Evolutionary conservation across 1,140 invertebrate genomes (phyloP), one percentile per base, ranked within the genome.

Genomic region (Bombyx mori): DNA sequence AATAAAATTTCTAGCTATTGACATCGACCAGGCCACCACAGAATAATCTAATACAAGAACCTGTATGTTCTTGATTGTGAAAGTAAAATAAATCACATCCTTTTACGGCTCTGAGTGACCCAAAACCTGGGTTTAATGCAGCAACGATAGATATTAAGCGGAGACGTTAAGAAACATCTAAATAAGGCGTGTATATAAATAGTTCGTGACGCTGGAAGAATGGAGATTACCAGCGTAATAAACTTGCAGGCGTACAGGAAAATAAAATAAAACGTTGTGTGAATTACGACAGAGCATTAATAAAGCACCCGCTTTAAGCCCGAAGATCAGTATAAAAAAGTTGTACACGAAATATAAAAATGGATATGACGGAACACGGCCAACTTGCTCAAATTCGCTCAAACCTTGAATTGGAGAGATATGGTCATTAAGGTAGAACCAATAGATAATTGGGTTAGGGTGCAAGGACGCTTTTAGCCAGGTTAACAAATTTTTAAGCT

Each of bases 121-220:
- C 42, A 49, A 56, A 56, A 56, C 12, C 44, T 43, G 43, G 18
- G 54, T 42, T 42, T 42, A 43, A 9, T 9, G 46, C 46, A 48
- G 46, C 7, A 52, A 44, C 55, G 57, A 42, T 22, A n/a, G 48
- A 49, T 52, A 47, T 60, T 57, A 60, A 61, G 63, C 58, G 48
- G 35, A 60, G 52, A 58, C 59, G 52, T 58, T 58, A 72, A 67
- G 68, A 62, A 66, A 63, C 62, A 44, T 77, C 77, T 77, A 77
- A 74, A 79, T 77, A 79, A 79, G 77, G 73, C 62, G 55, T 51
- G 62, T 69, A 77, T 80, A 86, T 83, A 83, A 84, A 86, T 86
- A 86, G 67, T 57, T 65, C 68, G 55, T 75, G 72, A 80, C 77
- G 71, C 58, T 62, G 60, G 68, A 68, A 76, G 77, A 73, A 77